These are phyloP conservation scores for Alectura lathami DNA, from an alignment of 2,113 vertebrate species.

Conservation along the genomic window DNA sequence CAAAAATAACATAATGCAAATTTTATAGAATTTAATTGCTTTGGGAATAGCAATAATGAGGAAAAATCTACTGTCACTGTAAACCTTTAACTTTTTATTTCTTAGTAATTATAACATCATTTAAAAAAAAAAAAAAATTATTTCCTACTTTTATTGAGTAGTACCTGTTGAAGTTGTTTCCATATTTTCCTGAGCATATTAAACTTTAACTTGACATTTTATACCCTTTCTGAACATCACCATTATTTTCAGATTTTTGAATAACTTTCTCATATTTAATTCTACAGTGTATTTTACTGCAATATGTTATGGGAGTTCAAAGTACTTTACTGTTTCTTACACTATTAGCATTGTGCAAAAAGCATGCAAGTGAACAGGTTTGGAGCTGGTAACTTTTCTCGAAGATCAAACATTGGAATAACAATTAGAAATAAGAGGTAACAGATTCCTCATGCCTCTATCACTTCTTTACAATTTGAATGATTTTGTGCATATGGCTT, in stretches of 20 bases:
- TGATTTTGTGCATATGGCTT: neutral
- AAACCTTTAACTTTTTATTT: neutral
- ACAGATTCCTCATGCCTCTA: neutral
- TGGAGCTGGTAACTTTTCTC: neutral
- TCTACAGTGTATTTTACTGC: neutral
- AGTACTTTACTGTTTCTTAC: neutral
- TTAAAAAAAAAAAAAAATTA: neutral
- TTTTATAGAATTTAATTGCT: neutral
- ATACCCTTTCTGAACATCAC: neutral
- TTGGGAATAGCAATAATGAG: neutral
- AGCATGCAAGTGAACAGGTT: neutral
- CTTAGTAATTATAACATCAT: neutral
- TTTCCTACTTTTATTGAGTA: neutral
- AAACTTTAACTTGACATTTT: neutral
- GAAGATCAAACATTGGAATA: neutral
- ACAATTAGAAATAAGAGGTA: neutral
- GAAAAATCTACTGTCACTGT: neutral
- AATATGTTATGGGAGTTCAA: neutral
- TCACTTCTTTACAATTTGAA: neutral
- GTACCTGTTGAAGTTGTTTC: neutral
- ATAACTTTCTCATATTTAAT: neutral
- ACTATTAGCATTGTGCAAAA: neutral
- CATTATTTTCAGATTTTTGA: neutral
- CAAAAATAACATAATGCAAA: neutral
- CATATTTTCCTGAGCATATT: neutral